phyloP scores from a whole-genome alignment of 2,797 vertebrate genomes.

The Tenualosa thibaudeaui region DNA sequence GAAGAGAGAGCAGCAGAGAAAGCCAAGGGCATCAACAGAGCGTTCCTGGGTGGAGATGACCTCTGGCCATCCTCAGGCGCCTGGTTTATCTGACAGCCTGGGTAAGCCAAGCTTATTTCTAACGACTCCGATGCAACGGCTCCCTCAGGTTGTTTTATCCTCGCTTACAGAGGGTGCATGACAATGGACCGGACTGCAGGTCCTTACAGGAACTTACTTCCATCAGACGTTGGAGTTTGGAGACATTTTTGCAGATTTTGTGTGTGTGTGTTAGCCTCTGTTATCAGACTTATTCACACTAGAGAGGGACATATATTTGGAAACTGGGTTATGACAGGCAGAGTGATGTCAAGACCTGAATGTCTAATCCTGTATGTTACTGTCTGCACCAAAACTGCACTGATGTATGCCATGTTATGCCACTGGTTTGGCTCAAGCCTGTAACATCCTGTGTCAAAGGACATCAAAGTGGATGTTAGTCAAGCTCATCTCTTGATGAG shows the following conservation, averaged over 20 bases:
- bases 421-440: background rate
- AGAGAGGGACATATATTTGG: background rate
- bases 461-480: background rate
- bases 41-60: conserved; percentile 75
- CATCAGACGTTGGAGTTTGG: background rate
- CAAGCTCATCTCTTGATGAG: conserved; percentile 1
- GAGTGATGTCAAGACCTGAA: background rate
- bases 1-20: conserved; percentile 47
- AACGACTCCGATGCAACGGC: conserved; percentile 67
- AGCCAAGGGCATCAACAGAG: conserved; percentile 74
- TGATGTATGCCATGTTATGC: background rate
- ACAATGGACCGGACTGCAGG: conserved; percentile 64
- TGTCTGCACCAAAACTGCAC: background rate
- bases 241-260: background rate
- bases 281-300: background rate
- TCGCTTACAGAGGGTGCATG: conserved; percentile 70
- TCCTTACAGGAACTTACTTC: background rate
- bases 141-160: conserved; percentile 74
- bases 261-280: background rate
- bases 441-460: background rate
- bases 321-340: background rate
- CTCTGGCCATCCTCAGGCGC: conserved; percentile 79
- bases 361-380: background rate
- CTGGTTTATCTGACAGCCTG: conserved; percentile 76
- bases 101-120: conserved; percentile 74